Evolutionary conservation across 2,113 vertebrate genomes (phyloP).

Genomic region (Australoheros scitulus): DNA sequence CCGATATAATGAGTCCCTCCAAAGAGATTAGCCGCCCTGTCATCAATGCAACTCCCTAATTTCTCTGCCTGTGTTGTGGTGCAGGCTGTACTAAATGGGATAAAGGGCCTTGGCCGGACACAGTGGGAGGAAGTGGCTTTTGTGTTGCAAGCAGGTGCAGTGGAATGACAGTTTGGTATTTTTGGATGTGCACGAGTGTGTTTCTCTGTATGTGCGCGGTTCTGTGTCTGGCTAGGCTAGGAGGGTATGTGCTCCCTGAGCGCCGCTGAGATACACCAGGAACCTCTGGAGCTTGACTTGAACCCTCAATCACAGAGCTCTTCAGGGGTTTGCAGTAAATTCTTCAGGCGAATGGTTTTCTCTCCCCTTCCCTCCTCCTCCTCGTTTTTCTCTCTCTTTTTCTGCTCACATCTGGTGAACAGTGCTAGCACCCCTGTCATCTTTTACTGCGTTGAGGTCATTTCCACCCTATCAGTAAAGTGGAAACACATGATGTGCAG

Average conservation of each 20-base stretch:
- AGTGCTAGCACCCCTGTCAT: conserved; percentile 80
- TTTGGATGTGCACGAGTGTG: conserved; percentile 25
- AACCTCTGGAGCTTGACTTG: conserved; percentile 76
- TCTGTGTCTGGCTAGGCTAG: conserved; percentile 26
- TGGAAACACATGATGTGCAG: conserved; percentile 81
- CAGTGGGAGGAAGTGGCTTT: conserved; percentile 80
- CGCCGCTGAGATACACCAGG: conserved; percentile 76
- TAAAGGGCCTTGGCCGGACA: conserved; percentile 72
- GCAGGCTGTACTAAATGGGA: conserved; percentile 73
- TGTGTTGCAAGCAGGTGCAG: conserved; percentile 80
- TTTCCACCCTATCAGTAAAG: conserved; percentile 82
- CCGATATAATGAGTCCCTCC: conserved; percentile 77
- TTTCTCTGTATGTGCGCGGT: conserved; percentile 4
- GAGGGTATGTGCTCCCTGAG: conserved; percentile 44
- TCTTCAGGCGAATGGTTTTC: conserved; percentile 80
- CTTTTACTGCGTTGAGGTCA: conserved; percentile 84
- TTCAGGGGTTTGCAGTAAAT: conserved; percentile 79
- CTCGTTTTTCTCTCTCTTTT: conserved; percentile 45
- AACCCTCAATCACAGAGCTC: conserved; percentile 80
- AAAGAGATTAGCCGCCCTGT: conserved; percentile 80
- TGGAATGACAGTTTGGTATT: conserved; percentile 67
- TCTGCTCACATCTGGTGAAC: conserved; percentile 81
- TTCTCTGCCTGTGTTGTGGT: conserved; percentile 78
- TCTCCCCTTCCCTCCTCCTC: conserved; percentile 51
- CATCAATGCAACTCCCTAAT: conserved; percentile 77